Evolutionary conservation across 2,888 invertebrate species (phyloP).

Genomic region (Heteromurus nitidus): DNA sequence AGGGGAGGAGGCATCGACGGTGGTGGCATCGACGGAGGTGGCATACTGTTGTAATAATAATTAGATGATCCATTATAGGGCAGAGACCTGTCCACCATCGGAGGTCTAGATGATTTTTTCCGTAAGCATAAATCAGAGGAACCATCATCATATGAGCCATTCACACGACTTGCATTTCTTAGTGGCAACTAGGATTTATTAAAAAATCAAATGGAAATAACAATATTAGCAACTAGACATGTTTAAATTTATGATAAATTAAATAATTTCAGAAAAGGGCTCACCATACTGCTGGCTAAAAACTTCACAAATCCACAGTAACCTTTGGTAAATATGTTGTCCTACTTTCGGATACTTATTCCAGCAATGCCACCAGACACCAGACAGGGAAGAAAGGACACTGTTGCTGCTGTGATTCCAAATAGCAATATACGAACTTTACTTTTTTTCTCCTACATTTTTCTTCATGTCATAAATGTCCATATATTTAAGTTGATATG

Average conservation of each 20-base stretch:
- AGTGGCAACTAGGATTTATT: slow-evolving; percentile 8
- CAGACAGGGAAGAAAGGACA: no score
- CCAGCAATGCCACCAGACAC: no score
- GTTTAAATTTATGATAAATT: background rate
- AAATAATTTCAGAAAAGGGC: background rate
- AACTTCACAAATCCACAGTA: background rate
- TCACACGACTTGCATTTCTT: background rate
- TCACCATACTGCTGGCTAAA: background rate
- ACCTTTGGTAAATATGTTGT: background rate
- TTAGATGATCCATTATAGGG: slow-evolving; percentile 30
- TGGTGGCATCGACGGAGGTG: background rate
- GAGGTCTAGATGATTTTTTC: background rate
- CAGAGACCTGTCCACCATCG: background rate
- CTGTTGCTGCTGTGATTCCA: no score
- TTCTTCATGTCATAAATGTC: no score
- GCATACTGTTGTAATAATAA: background rate
- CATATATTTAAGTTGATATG: no score
- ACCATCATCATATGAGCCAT: background rate
- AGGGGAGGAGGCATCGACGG: background rate
- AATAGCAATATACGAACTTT: no score
- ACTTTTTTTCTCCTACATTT: no score
- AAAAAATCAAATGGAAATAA: no score
- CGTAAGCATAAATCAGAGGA: background rate
- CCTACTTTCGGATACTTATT: no score
- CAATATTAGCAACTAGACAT: no score